These are phyloP conservation scores for Lasiurus borealis DNA, from an alignment of 2,113 vertebrate genomes.

Conservation along the genomic window DNA sequence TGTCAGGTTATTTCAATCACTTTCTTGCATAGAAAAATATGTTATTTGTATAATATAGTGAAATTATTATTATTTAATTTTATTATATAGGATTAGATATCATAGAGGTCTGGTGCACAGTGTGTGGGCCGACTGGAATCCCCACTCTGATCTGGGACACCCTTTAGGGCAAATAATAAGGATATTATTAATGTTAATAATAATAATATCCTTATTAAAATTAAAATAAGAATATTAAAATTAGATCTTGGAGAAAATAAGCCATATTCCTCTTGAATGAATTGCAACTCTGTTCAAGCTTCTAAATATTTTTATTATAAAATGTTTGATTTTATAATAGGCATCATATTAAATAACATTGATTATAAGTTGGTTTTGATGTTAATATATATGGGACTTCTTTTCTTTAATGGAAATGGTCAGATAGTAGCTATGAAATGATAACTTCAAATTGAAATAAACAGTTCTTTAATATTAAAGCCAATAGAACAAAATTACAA, in stretches of 20 bases:
- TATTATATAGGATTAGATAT: too few species aligned
- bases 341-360: background rate
- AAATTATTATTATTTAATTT: background rate
- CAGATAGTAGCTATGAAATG: background rate
- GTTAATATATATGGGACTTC: background rate
- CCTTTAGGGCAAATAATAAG: too few species aligned
- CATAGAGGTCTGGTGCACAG: too few species aligned
- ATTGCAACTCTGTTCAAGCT: background rate
- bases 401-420: background rate
- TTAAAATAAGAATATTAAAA: background rate
- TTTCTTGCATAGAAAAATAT: slow-evolving; percentile 19
- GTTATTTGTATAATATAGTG: slow-evolving; percentile 15
- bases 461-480: background rate
- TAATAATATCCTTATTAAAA: background rate
- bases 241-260: background rate
- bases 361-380: background rate
- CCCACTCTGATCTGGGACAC: too few species aligned
- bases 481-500: background rate
- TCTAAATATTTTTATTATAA: background rate
- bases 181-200: too few species aligned
- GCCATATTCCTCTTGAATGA: background rate
- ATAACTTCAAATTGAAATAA: background rate
- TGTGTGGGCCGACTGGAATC: too few species aligned
- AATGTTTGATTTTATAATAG: background rate
- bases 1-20: background rate